Base-by-base conservation (phyloP, 2,113 vertebrate species). In the Megaleporinus macrocephalus region DNA sequence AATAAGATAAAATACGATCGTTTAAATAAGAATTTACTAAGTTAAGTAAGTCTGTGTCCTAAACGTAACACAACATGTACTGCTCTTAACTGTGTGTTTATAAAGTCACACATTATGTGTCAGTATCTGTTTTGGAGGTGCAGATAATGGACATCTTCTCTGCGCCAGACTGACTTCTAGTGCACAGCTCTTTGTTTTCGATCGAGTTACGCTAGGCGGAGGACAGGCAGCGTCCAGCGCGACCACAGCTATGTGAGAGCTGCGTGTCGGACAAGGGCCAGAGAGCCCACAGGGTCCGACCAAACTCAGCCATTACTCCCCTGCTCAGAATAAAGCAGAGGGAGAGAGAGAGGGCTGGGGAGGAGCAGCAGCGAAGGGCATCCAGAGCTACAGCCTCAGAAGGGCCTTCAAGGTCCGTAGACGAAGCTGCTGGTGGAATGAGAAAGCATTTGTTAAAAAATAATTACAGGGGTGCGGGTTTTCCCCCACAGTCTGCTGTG, bases 241-340 rank as follows among this genome's bases (percentile, higher is more conserved):
- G 85, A 90, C 90, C 90, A 89, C 90, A 92, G 89, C 89, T 90
- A 91, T 90, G 89, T 73, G 62, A 84, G 80, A 80, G 74, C 84
- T 76, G 85, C 81, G 79, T 85, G 77, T 86, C 66, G 80, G 78
- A 80, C 82, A 76, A 74, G 29, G 65, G 59, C 47, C 72, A 14
- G 29, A 41, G 62, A 61, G 62, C 76, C 62, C 76, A 78, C 76
- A 68, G 44, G 76, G 73, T 76, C 51, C 24, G 33, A 41, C n/a
- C 59, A 27, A 24, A 74, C 65, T 66, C 49, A 68, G 73, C 68
- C 53, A 78, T 73, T 78, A 80, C 77, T 73, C 72, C 55, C 49
- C 66, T 33, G 30, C 59, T 63, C 79, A 86, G 61, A 78, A 81
- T 68, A 41, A 76, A 57, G 49, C 33, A 75, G 41, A n/a, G n/a